Evolutionary conservation across 64 coral and sea anemone species (phyloP), one percentile per base, ranked within the genome.

Genomic region (Stylophora pistillata): DNA sequence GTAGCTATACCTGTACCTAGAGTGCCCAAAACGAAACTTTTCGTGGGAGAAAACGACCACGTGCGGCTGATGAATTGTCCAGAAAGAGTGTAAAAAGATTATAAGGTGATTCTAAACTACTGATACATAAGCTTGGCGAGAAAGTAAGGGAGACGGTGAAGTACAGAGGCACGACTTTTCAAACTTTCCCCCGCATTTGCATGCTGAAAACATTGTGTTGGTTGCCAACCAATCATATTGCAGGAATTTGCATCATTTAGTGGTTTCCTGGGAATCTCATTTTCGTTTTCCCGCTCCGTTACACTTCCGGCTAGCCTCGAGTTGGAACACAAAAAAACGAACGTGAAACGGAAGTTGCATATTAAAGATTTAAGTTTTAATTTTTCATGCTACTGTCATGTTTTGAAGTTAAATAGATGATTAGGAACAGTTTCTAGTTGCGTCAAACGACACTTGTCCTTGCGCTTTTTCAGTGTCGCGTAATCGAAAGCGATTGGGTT

Each of bases 211-310:
- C 54, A 69, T 86, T 88, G 57, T 26, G 72, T n/a, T 66, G 75
- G 32, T 2, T 21, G 65, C 55, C 81, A 96, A 69, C 95, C 95
- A 96, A 96, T 96, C 95, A 96, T 74, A 85, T 75, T 71, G 65
- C 80, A 77, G 71, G 79, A 81, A 64, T 81, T 88, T 82, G 87
- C 53, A 81, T 93, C 81, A 86, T 74, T 90, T 81, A 85, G 37
- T 78, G 74, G 86, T 92, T 90, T 85, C 95, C 91, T 74, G 91
- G 95, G 95, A 96, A 89, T 74, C 73, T 87, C 85, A 63, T 74
- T 73, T 87, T 58, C 66, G 23, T 57, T 76, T 76, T 86, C 73
- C 85, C 85, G 85, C 85, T 87, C 74, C 88, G 58, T 65, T 18
- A 12, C 17, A 89, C 78, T 93, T 93, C 91, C 91, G 91, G 91